phyloP scores from a whole-genome alignment of 2,797 vertebrate genomes.

The Psittacula derbiana region DNA sequence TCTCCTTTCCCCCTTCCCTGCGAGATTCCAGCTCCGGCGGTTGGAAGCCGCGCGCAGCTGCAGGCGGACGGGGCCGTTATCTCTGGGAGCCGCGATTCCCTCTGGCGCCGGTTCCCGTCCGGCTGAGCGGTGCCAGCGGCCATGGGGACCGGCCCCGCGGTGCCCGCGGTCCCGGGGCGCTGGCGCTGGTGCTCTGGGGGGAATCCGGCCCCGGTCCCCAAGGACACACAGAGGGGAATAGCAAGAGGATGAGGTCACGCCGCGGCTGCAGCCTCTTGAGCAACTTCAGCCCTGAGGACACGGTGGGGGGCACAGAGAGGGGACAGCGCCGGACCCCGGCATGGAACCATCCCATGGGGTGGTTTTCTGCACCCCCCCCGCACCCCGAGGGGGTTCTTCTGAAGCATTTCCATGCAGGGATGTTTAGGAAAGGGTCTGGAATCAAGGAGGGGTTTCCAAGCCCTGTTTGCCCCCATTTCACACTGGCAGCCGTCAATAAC shows the following conservation, averaged over 20 bases:
- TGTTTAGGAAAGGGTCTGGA: not conserved
- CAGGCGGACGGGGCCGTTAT: not conserved
- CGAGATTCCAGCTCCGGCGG: not conserved
- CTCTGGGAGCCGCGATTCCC: not conserved
- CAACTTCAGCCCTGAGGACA: not conserved
- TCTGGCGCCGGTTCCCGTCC: not conserved
- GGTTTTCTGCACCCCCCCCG: not conserved
- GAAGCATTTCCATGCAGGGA: not conserved
- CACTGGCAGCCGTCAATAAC: not conserved
- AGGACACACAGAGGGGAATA: not conserved
- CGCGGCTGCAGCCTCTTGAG: constrained; percentile 24
- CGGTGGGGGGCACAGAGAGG: not conserved
- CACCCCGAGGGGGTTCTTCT: not conserved
- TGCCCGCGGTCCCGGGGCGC: not conserved
- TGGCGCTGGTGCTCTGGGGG: not conserved
- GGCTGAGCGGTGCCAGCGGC: not conserved
- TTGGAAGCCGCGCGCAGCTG: constrained; percentile 22
- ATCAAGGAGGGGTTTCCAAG: not conserved
- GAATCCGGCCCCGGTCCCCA: not conserved
- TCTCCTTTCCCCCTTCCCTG: not conserved
- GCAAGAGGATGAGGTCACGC: constrained; percentile 14
- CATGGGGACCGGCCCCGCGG: rapidly evolving
- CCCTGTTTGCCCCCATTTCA: rapidly evolving
- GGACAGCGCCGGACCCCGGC: not conserved
- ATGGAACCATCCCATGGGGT: not conserved